Conservation (phyloP, 1,140 invertebrate species). For the Nilaparvata lugens region DNA sequence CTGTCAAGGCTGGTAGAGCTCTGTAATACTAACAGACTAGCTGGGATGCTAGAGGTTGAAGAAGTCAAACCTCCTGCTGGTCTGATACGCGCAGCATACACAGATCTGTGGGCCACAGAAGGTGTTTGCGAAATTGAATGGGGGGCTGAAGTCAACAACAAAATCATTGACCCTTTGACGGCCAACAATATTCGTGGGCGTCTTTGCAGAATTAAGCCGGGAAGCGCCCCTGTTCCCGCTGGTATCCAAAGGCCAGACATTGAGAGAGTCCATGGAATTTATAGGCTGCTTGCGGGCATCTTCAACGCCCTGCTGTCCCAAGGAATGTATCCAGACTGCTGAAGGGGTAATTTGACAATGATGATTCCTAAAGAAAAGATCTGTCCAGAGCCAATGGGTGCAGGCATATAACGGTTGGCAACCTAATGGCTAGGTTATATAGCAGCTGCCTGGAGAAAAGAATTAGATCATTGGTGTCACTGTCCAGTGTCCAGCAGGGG, state of each 20-base stretch:
- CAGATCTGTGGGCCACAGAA: background rate
- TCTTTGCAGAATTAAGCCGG: background rate
- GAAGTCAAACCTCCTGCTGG: background rate
- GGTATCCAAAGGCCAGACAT: background rate
- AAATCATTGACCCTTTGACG: background rate
- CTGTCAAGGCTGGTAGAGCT: background rate
- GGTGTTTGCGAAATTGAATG: background rate
- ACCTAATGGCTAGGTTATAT: background rate
- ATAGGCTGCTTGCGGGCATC: background rate
- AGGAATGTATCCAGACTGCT: background rate
- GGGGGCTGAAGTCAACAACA: too few relatives aligned
- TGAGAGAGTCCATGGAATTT: background rate
- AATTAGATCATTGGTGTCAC: background rate
- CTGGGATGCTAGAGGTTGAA: background rate
- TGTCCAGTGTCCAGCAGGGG: background rate
- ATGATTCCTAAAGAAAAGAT: slow-evolving; percentile 25
- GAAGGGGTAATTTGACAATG: slow-evolving; percentile 20
- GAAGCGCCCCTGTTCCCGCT: background rate
- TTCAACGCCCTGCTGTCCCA: background rate
- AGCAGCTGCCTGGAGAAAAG: background rate
- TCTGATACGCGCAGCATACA: background rate
- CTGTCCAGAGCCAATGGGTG: background rate
- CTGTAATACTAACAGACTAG: background rate
- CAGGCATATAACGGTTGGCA: background rate
- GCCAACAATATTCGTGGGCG: background rate